Evolutionary conservation across 2,888 invertebrate species (phyloP).

Genomic region (Notodonta dromedarius): DNA sequence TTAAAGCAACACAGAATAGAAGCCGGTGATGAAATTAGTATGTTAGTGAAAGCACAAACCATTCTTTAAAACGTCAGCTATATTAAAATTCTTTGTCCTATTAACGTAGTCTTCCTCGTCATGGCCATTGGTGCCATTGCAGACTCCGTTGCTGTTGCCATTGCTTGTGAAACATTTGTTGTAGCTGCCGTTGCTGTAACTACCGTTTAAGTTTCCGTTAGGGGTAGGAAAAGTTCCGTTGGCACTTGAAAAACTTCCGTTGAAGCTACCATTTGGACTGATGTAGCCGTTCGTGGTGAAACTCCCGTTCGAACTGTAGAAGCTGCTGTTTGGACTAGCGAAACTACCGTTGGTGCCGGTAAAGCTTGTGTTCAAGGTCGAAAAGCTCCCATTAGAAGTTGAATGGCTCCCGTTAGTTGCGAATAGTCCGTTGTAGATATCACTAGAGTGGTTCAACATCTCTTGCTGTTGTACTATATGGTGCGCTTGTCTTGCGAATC

Average conservation of each 20-base stretch:
- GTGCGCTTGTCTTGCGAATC: constrained; percentile 93
- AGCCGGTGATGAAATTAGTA: constrained; percentile 55
- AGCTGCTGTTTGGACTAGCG: constrained; percentile 23
- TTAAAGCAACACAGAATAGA: constrained; percentile 18
- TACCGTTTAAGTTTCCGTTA: constrained; percentile 36
- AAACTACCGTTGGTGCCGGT: constrained; percentile 28
- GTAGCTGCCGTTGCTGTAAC: constrained; percentile 49
- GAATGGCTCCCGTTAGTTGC: constrained; percentile 22
- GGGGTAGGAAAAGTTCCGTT: constrained; percentile 25
- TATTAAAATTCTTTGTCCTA: constrained; percentile 51
- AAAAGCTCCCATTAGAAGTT: constrained; percentile 24
- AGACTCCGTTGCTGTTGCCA: constrained; percentile 31
- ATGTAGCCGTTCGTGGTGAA: constrained; percentile 20
- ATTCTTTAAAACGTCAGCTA: constrained; percentile 70
- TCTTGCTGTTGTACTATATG: constrained; percentile 93
- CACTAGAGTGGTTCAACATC: constrained; percentile 65
- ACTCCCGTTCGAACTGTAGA: constrained; percentile 14
- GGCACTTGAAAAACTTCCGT: constrained; percentile 16
- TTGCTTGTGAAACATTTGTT: constrained; percentile 35
- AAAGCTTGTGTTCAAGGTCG: constrained; percentile 29
- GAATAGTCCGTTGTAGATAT: constrained; percentile 57
- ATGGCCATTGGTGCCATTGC: constrained; percentile 52
- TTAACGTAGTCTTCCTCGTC: constrained; percentile 55
- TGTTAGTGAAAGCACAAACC: constrained; percentile 77
- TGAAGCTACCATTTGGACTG: constrained; percentile 16